phyloP scores from a whole-genome alignment of 2,113 vertebrate species.

The Maccullochella peelii region DNA sequence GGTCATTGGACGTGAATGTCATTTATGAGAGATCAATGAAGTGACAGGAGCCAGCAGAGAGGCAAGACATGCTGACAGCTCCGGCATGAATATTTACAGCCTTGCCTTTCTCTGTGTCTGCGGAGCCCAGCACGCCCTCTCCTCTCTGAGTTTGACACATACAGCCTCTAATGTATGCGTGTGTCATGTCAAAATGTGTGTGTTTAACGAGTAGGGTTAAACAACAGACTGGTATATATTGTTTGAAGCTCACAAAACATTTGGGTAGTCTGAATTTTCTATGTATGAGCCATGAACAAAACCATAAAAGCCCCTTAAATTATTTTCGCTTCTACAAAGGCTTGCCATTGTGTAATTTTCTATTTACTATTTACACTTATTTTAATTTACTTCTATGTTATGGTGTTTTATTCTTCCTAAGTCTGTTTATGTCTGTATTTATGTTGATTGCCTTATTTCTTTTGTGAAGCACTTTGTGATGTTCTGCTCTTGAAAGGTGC shows the following conservation, averaged over 20 bases:
- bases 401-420: no score
- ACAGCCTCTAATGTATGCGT: conserved; percentile 22
- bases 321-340: neutral
- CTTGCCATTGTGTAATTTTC: no score
- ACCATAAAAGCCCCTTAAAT: neutral
- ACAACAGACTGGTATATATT: neutral
- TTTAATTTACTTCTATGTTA: no score
- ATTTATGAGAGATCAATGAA: conserved; percentile 74
- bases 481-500: no score
- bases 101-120: conserved; percentile 36
- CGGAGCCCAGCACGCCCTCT: conserved; percentile 13
- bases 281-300: neutral
- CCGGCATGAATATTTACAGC: conserved; percentile 74
- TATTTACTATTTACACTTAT: no score
- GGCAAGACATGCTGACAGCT: conserved; percentile 56
- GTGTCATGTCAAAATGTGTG: conserved; percentile 44
- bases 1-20: conserved; percentile 63
- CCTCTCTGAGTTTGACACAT: conserved; percentile 52
- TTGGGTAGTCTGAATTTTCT: neutral
- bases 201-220: neutral
- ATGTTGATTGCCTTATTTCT: no score
- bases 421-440: no score
- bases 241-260: neutral
- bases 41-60: conserved; percentile 67
- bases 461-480: no score